Base-by-base conservation (phyloP, 2,113 vertebrate genomes). In the Hemicordylus capensis region DNA sequence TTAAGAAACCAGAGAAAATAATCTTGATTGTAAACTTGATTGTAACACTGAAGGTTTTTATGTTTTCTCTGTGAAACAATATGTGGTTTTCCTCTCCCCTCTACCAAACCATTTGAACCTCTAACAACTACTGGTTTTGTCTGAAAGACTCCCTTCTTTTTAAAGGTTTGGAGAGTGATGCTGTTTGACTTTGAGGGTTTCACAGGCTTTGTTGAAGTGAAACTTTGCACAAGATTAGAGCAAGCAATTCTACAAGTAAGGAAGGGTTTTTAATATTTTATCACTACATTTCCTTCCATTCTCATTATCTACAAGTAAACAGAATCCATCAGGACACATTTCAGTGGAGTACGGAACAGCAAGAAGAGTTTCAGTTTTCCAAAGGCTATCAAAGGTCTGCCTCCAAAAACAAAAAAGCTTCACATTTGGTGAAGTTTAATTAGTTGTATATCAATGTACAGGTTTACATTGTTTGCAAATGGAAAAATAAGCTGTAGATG, bases 201-300 rank as follows among this genome's bases (percentile, higher is more conserved):
- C 72, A 61, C 42, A 3, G 51, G 58, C 56, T 82, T n/a, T 10
- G 39, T 19, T 61, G 61, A 84, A 24, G 80, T 46, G 42, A 59
- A 76, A 76, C 80, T 85, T 74, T 19, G 81, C 86, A 4, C 15
- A 79, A 22, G 75, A 56, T 81, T 5, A 82, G 76, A 58, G 3
- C 51, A 2, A 31, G 80, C 46, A 58, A 76, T 77, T 86, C 75
- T 81, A 86, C 39, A 48, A 76, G 83, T 76, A 1, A 42, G 82
- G 67, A 82, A 78, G 46, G 58, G 46, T 1, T 87, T 64, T 92
- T 78, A 88, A 84, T 93, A 85, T 93, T 92, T 94, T 54, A 88
- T 90, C 4, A 66, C 86, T 81, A 84, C 84, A 4, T 90, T 90
- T 86, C 34, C 48, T 86, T 85, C 81, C 59, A 2, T 76, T 82